phyloP scores from a whole-genome alignment of 2,797 vertebrate genomes.

The Karalla daura region DNA sequence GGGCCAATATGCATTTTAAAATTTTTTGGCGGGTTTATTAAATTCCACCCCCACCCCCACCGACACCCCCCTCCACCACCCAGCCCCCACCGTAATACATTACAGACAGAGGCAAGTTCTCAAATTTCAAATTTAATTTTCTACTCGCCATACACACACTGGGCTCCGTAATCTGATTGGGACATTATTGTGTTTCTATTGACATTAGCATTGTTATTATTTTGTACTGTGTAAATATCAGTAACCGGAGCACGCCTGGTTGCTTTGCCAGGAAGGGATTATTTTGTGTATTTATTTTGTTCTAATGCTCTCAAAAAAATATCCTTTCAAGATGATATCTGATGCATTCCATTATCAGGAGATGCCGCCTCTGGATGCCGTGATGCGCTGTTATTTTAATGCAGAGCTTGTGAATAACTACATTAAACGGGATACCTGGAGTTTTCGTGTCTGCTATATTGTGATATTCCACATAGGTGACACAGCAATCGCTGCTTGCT shows the following conservation, averaged over 20 bases:
- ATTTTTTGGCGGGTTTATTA: conserved; percentile 86
- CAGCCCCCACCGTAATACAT: conserved; percentile 77
- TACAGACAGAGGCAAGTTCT: conserved; percentile 86
- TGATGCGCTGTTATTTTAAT: conserved; percentile 62
- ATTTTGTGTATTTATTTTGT: conserved; percentile 77
- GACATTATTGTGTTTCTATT: conserved; percentile 89
- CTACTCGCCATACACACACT: conserved; percentile 78
- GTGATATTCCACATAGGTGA: conserved; percentile 59
- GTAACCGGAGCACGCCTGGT: conserved; percentile 69
- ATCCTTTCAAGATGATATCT: conserved; percentile 68
- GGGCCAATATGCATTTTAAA: conserved; percentile 88
- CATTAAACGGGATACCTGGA: conserved; percentile 56
- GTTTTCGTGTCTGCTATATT: conserved; percentile 50
- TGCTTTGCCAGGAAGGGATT: conserved; percentile 76
- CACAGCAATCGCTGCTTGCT: conserved; percentile 14
- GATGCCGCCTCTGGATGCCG: conserved; percentile 55
- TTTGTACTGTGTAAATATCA: conserved; percentile 86
- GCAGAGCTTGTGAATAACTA: conserved; percentile 39
- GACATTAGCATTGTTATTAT: conserved; percentile 88
- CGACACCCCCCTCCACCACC: conserved; percentile 28
- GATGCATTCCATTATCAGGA: conserved; percentile 72
- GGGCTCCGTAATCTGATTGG: conserved; percentile 83
- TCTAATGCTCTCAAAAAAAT: conserved; percentile 62
- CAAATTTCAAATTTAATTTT: conserved; percentile 89
- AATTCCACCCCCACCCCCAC: conserved; percentile 74